These are phyloP conservation scores for Torymus tubicola DNA, from an alignment of 2,888 invertebrate genomes.

Conservation along the genomic window DNA sequence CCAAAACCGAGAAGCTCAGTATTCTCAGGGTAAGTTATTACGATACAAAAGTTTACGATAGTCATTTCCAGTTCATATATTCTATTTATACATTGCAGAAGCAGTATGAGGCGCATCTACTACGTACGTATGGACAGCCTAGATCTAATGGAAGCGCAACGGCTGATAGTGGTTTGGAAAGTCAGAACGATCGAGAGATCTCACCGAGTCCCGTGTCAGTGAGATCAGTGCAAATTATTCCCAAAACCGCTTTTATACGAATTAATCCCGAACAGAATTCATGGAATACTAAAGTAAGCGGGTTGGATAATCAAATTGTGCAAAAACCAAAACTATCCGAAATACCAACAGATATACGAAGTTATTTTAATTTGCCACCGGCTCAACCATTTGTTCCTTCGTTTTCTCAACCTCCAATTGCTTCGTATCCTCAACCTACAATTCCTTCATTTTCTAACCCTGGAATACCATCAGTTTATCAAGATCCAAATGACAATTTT, in stretches of 20 bases:
- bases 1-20: slow-evolving; percentile 80
- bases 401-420: too few species aligned
- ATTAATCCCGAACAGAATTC: slow-evolving; percentile 34
- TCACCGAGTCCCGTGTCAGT: slow-evolving; percentile 38
- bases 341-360: neutral
- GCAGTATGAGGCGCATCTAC: slow-evolving; percentile 69
- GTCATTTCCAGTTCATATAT: neutral
- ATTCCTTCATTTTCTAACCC: too few species aligned
- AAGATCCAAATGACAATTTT: neutral
- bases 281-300: too few species aligned
- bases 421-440: too few species aligned
- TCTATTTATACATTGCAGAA: slow-evolving; percentile 64
- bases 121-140: slow-evolving; percentile 62
- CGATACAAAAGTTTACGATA: neutral
- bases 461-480: neutral
- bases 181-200: slow-evolving; percentile 62
- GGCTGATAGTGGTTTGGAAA: slow-evolving; percentile 67
- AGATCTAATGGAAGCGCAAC: slow-evolving; percentile 61
- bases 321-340: neutral
- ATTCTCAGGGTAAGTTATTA: slow-evolving; percentile 76
- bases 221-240: slow-evolving; percentile 16
- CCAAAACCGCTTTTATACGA: slow-evolving; percentile 48
- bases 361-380: neutral
- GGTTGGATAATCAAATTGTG: neutral
- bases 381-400: neutral